These are phyloP conservation scores for Acanthosepion esculentum DNA, from an alignment of 2,888 invertebrate species.

Conservation along the genomic window DNA sequence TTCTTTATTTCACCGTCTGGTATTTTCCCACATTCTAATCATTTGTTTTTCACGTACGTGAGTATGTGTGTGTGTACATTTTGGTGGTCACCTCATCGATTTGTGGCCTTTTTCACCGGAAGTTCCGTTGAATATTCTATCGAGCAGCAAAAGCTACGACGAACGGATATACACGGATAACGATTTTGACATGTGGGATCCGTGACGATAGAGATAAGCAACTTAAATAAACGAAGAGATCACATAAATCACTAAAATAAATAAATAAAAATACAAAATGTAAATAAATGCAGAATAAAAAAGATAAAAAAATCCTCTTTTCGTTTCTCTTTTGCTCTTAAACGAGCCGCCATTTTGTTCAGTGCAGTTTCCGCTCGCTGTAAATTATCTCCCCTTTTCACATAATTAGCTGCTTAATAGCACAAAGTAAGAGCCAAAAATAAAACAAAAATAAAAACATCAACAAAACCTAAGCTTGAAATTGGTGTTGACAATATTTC, in stretches of 20 bases:
- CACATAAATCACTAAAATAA: background rate
- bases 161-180: background rate
- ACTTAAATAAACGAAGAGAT: conserved; percentile 20
- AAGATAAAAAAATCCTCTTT: background rate
- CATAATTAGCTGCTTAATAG: conserved; percentile 12
- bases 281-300: background rate
- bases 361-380: background rate
- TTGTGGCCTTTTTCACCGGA: background rate
- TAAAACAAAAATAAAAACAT: background rate
- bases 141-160: background rate
- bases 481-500: background rate
- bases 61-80: background rate
- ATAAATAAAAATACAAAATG: background rate
- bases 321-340: background rate
- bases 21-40: background rate
- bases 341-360: background rate
- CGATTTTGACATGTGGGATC: background rate
- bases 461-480: background rate
- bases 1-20: background rate
- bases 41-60: background rate
- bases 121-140: background rate
- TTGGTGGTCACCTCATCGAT: background rate
- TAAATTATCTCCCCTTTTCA: background rate
- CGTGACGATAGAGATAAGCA: background rate
- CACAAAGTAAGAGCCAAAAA: background rate